These are phyloP conservation scores for Ptyas mucosa DNA, from an alignment of 2,113 vertebrate genomes.

Conservation along the genomic window DNA sequence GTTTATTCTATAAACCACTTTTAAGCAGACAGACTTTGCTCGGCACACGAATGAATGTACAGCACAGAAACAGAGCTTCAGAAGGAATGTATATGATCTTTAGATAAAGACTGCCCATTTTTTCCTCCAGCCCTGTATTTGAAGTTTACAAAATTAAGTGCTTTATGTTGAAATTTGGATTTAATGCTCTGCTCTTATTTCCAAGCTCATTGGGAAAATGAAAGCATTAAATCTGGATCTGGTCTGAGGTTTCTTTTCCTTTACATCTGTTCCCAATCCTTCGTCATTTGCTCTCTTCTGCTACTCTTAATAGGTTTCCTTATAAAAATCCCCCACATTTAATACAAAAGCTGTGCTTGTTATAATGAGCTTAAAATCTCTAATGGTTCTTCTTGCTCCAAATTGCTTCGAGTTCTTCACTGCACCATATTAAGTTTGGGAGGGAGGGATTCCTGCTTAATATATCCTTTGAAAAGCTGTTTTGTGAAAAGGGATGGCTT, in stretches of 20 bases:
- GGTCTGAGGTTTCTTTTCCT: constrained; percentile 15
- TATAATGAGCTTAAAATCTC: constrained; percentile 53
- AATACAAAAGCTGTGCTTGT: constrained; percentile 42
- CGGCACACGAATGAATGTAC: neutral
- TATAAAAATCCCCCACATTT: constrained; percentile 36
- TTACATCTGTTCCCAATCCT: constrained; percentile 63
- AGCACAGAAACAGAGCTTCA: neutral
- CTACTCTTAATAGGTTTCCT: constrained; percentile 53
- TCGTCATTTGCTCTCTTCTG: constrained; percentile 62
- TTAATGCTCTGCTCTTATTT: constrained; percentile 2
- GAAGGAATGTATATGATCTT: neutral
- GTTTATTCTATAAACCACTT: neutral
- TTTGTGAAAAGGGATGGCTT: neutral
- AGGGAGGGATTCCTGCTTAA: constrained; percentile 37
- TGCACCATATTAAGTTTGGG: constrained; percentile 47
- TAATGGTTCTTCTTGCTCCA: constrained; percentile 48
- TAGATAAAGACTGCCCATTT: neutral
- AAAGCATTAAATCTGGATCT: constrained; percentile 53
- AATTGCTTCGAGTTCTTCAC: constrained; percentile 36
- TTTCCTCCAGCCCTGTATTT: neutral
- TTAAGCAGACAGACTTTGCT: neutral
- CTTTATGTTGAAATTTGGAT: neutral
- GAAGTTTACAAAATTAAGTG: neutral
- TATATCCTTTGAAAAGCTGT: constrained; percentile 21
- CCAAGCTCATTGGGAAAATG: constrained; percentile 48